These are phyloP conservation scores for Dromiciops gliroides DNA, from an alignment of 2,113 vertebrate species.

Conservation along the genomic window DNA sequence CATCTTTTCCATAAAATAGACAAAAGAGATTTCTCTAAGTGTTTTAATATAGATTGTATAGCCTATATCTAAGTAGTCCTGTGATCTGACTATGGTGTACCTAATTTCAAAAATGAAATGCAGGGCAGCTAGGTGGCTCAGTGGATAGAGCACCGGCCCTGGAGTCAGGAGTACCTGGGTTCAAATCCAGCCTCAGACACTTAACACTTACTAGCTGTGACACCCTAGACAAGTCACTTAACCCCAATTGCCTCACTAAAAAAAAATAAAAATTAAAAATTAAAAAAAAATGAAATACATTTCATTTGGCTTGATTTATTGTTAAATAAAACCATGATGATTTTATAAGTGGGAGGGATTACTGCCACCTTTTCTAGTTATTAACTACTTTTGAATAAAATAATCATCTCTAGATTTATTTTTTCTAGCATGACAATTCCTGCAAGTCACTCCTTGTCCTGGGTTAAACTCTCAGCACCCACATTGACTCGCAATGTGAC, in stretches of 20 bases:
- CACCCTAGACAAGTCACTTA: too few relatives aligned
- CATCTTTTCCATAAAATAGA: neutral
- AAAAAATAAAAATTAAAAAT: too few relatives aligned
- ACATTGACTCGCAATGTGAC: neutral
- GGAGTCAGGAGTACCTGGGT: too few relatives aligned
- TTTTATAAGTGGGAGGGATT: neutral
- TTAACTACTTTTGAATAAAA: neutral
- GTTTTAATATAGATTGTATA: neutral
- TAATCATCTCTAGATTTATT: neutral
- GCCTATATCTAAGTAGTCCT: neutral
- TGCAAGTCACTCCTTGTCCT: neutral
- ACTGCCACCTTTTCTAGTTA: neutral
- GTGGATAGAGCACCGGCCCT: too few relatives aligned
- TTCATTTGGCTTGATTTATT: neutral
- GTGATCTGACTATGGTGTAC: neutral
- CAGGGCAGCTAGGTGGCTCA: too few relatives aligned
- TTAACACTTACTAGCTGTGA: too few relatives aligned
- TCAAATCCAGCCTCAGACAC: too few relatives aligned
- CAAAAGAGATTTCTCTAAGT: neutral
- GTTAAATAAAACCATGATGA: neutral
- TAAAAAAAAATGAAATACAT: neutral
- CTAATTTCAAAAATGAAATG: neutral
- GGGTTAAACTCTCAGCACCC: neutral
- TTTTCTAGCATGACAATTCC: neutral
- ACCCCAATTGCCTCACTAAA: too few relatives aligned